These are phyloP conservation scores for Ophion obscuratus DNA, from an alignment of 2,888 invertebrate genomes.

Conservation along the genomic window DNA sequence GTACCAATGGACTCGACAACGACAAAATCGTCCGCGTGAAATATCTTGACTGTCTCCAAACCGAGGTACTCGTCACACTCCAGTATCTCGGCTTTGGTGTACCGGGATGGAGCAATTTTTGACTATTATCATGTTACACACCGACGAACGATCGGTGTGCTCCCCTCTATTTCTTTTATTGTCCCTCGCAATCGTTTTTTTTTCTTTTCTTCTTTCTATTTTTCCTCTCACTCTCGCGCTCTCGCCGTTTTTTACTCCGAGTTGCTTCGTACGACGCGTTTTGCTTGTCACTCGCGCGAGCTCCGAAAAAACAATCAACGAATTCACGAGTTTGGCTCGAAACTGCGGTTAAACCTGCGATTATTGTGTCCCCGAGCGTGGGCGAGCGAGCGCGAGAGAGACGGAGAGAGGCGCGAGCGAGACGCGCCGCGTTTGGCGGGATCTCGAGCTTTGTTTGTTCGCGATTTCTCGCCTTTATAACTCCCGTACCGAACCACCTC, in stretches of 20 bases:
- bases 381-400: conserved; percentile 28
- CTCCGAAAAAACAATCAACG: background rate
- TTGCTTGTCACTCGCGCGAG: background rate
- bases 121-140: conserved; percentile 77
- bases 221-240: background rate
- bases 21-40: conserved; percentile 83
- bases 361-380: conserved; percentile 24
- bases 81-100: conserved; percentile 78
- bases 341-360: conserved; percentile 40
- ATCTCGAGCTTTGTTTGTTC: conserved; percentile 50
- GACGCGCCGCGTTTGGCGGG: conserved; percentile 59
- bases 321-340: background rate
- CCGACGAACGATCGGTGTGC: conserved; percentile 65
- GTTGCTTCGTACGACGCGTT: background rate
- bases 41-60: conserved; percentile 83
- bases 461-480: conserved; percentile 1
- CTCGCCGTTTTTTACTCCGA: background rate
- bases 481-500: conserved; percentile 1
- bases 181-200: background rate
- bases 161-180: conserved; percentile 30
- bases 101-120: conserved; percentile 65
- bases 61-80: conserved; percentile 82
- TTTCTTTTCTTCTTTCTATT: background rate
- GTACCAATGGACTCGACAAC: conserved; percentile 80
- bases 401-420: conserved; percentile 39